Conservation (phyloP, 2,797 vertebrate species). For the Erpetoichthys calabaricus region DNA sequence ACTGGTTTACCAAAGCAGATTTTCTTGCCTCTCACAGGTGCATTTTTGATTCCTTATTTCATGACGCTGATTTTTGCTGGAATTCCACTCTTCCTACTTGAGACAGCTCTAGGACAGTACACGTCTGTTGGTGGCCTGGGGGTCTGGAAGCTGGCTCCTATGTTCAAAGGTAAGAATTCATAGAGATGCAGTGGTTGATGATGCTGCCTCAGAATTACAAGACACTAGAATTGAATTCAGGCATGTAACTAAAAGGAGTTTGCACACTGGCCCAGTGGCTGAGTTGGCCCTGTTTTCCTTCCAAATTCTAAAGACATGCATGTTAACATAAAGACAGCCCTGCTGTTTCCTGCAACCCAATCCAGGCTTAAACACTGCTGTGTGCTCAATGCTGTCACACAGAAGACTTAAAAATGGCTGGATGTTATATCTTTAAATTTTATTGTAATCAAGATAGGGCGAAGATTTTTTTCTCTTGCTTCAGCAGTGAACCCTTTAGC, state of each 20-base stretch:
- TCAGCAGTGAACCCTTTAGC: too few species aligned
- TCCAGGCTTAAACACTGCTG: too few species aligned
- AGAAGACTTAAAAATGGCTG: too few species aligned
- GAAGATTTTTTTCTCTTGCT: too few species aligned
- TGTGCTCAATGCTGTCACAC: too few species aligned
- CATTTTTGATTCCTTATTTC: slow-evolving; percentile 82
- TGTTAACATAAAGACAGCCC: too few species aligned
- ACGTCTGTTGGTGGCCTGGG: slow-evolving; percentile 73
- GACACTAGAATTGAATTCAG: not conserved
- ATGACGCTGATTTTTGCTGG: slow-evolving; percentile 78
- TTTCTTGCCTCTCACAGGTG: slow-evolving; percentile 42
- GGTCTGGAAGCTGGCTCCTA: slow-evolving; percentile 78
- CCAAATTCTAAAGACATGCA: too few species aligned
- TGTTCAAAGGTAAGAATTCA: slow-evolving; percentile 75
- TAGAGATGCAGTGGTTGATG: not conserved
- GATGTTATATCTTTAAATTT: too few species aligned
- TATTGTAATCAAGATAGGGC: too few species aligned
- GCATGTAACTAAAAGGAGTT: not conserved
- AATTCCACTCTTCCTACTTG: slow-evolving; percentile 78
- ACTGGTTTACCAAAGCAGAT: too few species aligned
- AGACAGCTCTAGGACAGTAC: slow-evolving; percentile 76
- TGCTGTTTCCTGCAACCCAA: too few species aligned
- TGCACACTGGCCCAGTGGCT: not conserved
- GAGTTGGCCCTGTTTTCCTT: too few species aligned
- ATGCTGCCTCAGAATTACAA: not conserved